These are phyloP conservation scores for Ochropacha duplaris DNA, from an alignment of 2,888 invertebrate species.

Conservation along the genomic window DNA sequence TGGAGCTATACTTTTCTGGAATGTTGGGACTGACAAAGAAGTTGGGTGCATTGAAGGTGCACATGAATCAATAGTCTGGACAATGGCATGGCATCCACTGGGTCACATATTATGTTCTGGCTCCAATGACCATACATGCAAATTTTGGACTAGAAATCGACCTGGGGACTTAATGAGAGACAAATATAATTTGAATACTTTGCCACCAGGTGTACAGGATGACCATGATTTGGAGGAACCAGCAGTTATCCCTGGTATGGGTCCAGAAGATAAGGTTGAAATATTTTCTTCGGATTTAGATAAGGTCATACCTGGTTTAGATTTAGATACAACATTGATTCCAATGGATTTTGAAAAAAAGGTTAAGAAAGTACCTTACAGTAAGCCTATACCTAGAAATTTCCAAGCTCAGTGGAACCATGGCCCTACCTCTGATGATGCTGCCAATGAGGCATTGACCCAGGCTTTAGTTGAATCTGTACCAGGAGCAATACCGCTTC, in stretches of 20 bases:
- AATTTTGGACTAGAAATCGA: slow-evolving; percentile 99
- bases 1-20: slow-evolving; percentile 99
- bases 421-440: slow-evolving; percentile 82
- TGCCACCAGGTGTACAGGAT: slow-evolving; percentile 89
- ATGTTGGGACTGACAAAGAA: slow-evolving; percentile 98
- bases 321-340: slow-evolving; percentile 86
- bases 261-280: slow-evolving; percentile 97
- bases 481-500: slow-evolving; percentile 90
- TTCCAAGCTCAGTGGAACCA: slow-evolving; percentile 99
- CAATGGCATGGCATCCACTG: slow-evolving; percentile 99
- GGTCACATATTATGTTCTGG: slow-evolving; percentile 99
- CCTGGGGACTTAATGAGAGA: slow-evolving; percentile 99
- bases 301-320: slow-evolving; percentile 92
- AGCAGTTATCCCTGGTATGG: slow-evolving; percentile 97
- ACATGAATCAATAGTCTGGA: slow-evolving; percentile 99
- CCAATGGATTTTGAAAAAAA: slow-evolving; percentile 88
- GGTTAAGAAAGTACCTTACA: slow-evolving; percentile 94
- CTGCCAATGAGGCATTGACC: slow-evolving; percentile 84
- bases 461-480: slow-evolving; percentile 89
- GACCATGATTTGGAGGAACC: slow-evolving; percentile 87
- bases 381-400: slow-evolving; percentile 97
- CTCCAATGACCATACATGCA: slow-evolving; percentile 99
- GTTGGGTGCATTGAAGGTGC: slow-evolving; percentile 99
- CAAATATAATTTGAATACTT: slow-evolving; percentile 96
- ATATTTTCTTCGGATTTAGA: slow-evolving; percentile 84